A percentile compares a stretch with the other conserved stretches of the same genome.
Evolutionary conservation across 2,797 vertebrate genomes (phyloP).

Genomic region (Cuniculus paca): DNA sequence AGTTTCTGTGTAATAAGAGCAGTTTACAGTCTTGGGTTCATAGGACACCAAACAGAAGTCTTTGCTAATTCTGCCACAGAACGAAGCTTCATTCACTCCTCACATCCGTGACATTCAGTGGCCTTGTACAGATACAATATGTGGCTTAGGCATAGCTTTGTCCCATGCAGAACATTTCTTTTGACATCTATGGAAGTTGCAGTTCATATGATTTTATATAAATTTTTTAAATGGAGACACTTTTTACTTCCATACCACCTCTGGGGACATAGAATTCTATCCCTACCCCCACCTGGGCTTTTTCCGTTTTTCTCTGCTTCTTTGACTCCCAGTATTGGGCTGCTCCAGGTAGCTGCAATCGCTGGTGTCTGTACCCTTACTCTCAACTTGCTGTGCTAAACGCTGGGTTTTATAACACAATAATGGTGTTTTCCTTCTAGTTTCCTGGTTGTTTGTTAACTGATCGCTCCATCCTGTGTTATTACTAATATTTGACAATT

Average conservation of each 20-base stretch:
- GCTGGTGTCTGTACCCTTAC: constrained; percentile 3
- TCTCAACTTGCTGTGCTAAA: constrained; percentile 52
- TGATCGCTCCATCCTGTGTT: constrained; percentile 46
- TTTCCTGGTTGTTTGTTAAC: constrained; percentile 4
- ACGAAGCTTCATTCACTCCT: constrained; percentile 67
- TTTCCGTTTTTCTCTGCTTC: background rate
- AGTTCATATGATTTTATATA: constrained; percentile 75
- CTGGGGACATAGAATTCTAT: constrained; percentile 43
- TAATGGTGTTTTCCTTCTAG: constrained; percentile 43
- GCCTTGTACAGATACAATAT: constrained; percentile 76
- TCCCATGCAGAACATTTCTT: constrained; percentile 79
- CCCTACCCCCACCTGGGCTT: background rate
- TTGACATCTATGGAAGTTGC: constrained; percentile 71
- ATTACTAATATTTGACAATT: constrained; percentile 59
- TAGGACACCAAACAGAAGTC: constrained; percentile 71
- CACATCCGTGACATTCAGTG: constrained; percentile 72
- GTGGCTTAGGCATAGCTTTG: constrained; percentile 78
- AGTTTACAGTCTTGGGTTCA: constrained; percentile 79
- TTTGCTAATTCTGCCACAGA: constrained; percentile 68
- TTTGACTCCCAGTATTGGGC: constrained; percentile 45
- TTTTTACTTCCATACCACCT: constrained; percentile 71
- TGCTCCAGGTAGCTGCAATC: background rate
- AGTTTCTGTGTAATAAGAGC: constrained; percentile 86
- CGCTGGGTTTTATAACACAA: constrained; percentile 38
- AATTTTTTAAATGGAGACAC: constrained; percentile 69